Evolutionary conservation across 2,888 invertebrate species (phyloP).

Genomic region (Dryadula phaetusa): DNA sequence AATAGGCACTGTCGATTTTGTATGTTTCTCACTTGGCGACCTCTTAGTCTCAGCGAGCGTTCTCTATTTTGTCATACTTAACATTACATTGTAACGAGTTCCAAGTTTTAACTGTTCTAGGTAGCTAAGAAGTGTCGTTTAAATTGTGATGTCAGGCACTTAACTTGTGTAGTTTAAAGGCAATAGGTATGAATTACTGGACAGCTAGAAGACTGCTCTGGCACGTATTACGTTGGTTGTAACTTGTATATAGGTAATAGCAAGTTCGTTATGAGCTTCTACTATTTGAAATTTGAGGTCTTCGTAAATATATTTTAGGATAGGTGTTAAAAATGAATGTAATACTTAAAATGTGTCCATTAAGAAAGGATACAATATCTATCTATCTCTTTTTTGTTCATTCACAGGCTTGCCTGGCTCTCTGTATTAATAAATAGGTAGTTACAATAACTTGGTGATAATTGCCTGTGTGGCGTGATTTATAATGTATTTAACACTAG

Average conservation of each 20-base stretch:
- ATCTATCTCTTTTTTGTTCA: no score
- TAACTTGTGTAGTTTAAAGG: conserved; percentile 15
- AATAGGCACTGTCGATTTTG: not conserved
- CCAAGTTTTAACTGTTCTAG: conserved; percentile 23
- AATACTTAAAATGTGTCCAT: no score
- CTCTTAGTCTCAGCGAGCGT: no score
- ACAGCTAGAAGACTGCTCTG: not conserved
- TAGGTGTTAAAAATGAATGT: no score
- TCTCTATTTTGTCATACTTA: conserved; percentile 16
- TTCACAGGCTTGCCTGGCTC: no score
- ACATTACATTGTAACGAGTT: conserved; percentile 22
- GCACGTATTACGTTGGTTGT: conserved; percentile 1
- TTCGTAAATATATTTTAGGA: no score
- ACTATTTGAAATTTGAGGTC: no score
- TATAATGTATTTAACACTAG: no score
- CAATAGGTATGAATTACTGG: conserved; percentile 2
- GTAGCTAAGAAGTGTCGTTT: conserved; percentile 8
- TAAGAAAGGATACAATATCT: no score
- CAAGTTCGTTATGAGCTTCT: not conserved
- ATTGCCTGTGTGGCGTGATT: no score
- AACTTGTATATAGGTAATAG: not conserved
- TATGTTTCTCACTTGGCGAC: not conserved
- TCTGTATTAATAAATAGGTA: no score
- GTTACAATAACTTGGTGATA: no score
- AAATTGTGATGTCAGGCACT: conserved; percentile 26